Conservation (phyloP, 2,113 vertebrate genomes). For the Anolis sagrei region DNA sequence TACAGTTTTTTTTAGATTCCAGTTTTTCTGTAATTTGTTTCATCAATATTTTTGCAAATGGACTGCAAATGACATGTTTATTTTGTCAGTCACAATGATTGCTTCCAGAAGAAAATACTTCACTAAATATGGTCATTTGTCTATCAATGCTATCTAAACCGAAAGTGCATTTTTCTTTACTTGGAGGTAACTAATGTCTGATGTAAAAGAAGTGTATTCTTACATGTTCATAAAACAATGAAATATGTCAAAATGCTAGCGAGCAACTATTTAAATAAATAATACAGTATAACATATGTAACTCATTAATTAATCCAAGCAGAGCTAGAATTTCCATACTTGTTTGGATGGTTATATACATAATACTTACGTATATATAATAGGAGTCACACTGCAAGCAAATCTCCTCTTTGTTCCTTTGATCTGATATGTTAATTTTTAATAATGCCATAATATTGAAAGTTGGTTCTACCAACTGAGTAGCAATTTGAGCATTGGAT, state of each 20-base stretch:
- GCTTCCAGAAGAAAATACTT: slow-evolving; percentile 28
- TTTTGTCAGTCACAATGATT: not conserved
- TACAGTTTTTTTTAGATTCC: not conserved
- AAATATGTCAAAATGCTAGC: not conserved
- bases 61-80: not conserved
- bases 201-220: not conserved
- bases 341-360: too few species aligned
- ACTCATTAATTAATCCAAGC: not conserved
- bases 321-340: not conserved
- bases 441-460: too few species aligned
- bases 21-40: slow-evolving; percentile 17
- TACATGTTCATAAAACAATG: not conserved
- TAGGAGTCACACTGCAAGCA: too few species aligned
- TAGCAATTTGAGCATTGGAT: too few species aligned
- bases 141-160: not conserved
- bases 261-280: not conserved
- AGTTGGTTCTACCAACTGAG: too few species aligned
- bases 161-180: not conserved
- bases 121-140: not conserved
- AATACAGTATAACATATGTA: not conserved
- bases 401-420: too few species aligned
- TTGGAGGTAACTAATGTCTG: not conserved
- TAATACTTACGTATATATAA: too few species aligned
- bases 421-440: too few species aligned
- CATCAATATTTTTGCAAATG: slow-evolving; percentile 4